A percentile compares a stretch with the other conserved stretches of the same genome.
phyloP scores from a whole-genome alignment of 2,113 vertebrate genomes.

The Nothobranchius kuhntae region DNA sequence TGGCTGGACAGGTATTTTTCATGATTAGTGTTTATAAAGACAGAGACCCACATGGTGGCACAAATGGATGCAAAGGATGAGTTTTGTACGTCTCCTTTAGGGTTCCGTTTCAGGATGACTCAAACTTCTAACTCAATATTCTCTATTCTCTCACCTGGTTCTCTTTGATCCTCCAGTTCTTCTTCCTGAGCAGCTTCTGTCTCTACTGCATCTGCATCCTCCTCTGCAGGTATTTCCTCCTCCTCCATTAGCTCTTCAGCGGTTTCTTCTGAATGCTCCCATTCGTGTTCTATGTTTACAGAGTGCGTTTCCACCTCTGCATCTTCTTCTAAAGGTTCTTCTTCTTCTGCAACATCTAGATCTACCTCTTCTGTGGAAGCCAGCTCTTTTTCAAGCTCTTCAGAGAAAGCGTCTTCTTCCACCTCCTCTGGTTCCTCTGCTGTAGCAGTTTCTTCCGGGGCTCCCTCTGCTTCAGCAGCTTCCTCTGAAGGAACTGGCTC shows the following conservation, averaged over 20 bases:
- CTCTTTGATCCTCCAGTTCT: slow-evolving; percentile 17
- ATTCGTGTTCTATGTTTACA: slow-evolving; percentile 18
- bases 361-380: slow-evolving; percentile 11
- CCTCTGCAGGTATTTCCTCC: slow-evolving; percentile 7
- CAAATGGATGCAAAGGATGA: too few species aligned
- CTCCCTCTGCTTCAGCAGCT: slow-evolving; percentile 5
- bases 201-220: slow-evolving; percentile 11
- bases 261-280: slow-evolving; percentile 1
- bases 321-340: background rate
- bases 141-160: slow-evolving; percentile 25
- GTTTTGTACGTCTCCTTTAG: too few species aligned
- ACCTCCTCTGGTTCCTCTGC: too few species aligned
- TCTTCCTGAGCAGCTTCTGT: background rate
- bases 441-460: background rate
- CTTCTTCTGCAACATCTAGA: slow-evolving; percentile 13
- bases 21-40: too few species aligned
- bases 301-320: background rate
- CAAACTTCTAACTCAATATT: too few species aligned
- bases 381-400: background rate
- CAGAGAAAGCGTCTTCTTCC: background rate
- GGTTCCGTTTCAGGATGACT: too few species aligned
- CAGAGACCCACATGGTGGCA: too few species aligned
- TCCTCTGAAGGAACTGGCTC: background rate
- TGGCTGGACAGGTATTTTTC: too few species aligned
- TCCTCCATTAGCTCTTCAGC: slow-evolving; percentile 34